Conservation (phyloP, 2,113 vertebrate genomes). For the Lipophrys pholis region DNA sequence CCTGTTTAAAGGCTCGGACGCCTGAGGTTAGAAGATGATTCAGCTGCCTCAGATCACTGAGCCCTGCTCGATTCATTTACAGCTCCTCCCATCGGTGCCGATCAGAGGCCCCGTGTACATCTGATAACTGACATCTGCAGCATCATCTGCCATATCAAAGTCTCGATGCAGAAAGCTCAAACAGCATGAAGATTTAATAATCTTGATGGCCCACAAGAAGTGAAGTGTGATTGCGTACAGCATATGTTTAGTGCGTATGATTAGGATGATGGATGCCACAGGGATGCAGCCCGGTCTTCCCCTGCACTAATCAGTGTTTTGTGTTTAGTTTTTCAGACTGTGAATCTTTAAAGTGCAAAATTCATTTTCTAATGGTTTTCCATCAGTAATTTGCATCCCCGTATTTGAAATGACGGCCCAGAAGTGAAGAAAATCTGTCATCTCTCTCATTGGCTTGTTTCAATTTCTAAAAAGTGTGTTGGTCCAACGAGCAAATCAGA, state of each 20-base stretch:
- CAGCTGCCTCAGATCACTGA: conserved; percentile 23
- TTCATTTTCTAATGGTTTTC: no score
- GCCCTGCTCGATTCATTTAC: conserved; percentile 30
- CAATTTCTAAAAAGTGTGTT: no score
- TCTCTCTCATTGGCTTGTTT: no score
- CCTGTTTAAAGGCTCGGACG: conserved; percentile 37
- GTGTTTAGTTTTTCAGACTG: neutral
- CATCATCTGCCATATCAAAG: conserved; percentile 21
- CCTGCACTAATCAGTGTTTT: neutral
- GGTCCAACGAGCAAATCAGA: no score
- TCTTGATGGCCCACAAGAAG: conserved; percentile 13
- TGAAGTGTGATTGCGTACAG: neutral
- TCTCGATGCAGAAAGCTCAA: neutral
- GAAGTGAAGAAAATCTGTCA: no score
- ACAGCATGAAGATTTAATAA: neutral
- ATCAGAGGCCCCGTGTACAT: conserved; percentile 29
- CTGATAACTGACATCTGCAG: conserved; percentile 26
- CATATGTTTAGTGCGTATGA: neutral
- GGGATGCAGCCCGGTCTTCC: neutral
- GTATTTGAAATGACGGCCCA: no score
- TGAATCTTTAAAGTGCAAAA: neutral
- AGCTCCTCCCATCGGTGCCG: conserved; percentile 2
- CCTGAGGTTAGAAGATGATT: conserved; percentile 36
- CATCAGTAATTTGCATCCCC: no score
- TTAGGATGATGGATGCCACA: conserved; percentile 2